These are phyloP conservation scores for Platycheirus rosarum DNA, from an alignment of 2,888 invertebrate species.

Conservation along the genomic window DNA sequence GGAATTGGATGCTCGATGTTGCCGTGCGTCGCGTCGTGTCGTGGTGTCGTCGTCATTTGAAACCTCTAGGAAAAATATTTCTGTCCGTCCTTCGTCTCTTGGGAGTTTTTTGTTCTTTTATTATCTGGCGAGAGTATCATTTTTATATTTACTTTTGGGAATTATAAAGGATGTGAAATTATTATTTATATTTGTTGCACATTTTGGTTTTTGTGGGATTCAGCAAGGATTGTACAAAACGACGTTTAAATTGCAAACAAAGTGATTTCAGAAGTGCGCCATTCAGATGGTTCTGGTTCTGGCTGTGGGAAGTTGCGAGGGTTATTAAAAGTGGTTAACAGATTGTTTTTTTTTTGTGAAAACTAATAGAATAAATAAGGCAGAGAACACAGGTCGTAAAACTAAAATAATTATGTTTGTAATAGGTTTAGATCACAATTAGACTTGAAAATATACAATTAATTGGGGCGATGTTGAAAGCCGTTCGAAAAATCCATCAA, in stretches of 20 bases:
- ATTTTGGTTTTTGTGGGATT: constrained; percentile 13
- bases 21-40: constrained; percentile 6
- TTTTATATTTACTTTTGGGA: constrained; percentile 61
- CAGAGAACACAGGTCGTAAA: no score
- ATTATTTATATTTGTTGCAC: constrained; percentile 68
- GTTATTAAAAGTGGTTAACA: not conserved
- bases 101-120: constrained; percentile 66
- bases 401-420: no score
- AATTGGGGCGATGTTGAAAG: no score
- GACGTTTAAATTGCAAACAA: constrained; percentile 3
- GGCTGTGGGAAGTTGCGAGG: not conserved
- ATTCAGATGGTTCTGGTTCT: not conserved
- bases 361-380: no score
- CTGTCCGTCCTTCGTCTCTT: constrained; percentile 34
- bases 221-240: not conserved
- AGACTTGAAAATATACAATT: no score
- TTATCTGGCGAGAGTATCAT: constrained; percentile 65
- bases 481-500: no score
- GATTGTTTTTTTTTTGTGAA: no score
- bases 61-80: constrained; percentile 7
- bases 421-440: no score
- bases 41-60: constrained; percentile 9
- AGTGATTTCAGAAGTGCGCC: not conserved
- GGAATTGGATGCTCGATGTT: constrained; percentile 5
- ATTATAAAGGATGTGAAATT: constrained; percentile 25